phyloP scores from a whole-genome alignment of 2,888 invertebrate genomes.

The Amorpha juglandis region DNA sequence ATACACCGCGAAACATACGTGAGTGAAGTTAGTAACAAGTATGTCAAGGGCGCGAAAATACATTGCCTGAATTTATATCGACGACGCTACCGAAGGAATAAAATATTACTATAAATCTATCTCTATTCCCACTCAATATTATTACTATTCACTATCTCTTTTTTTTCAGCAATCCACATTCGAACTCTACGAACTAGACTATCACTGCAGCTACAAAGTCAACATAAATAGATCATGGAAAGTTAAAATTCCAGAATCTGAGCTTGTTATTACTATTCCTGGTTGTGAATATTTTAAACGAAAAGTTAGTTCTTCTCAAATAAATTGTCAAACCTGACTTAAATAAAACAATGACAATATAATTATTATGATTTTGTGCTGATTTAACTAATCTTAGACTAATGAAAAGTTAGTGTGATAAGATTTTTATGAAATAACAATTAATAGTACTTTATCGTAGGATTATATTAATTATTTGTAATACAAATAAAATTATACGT shows the following conservation, averaged over 20 bases:
- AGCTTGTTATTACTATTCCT: slow-evolving; percentile 79
- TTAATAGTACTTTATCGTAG: no score
- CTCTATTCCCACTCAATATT: no score
- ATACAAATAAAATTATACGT: not conserved
- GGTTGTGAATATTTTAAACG: slow-evolving; percentile 77
- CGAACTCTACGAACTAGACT: slow-evolving; percentile 84
- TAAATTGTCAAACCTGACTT: slow-evolving; percentile 51
- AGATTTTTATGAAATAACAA: not conserved
- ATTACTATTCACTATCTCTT: no score
- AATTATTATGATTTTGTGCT: not conserved
- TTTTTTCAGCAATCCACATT: slow-evolving; percentile 79
- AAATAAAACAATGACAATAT: not conserved
- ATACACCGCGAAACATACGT: slow-evolving; percentile 8
- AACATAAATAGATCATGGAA: slow-evolving; percentile 75
- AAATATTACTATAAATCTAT: slow-evolving; percentile 4
- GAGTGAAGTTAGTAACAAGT: slow-evolving; percentile 44
- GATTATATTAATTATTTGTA: not conserved
- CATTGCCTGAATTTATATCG: slow-evolving; percentile 30
- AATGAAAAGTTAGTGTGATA: not conserved
- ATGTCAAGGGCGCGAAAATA: slow-evolving; percentile 39
- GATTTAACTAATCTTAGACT: not conserved
- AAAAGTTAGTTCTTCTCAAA: slow-evolving; percentile 60
- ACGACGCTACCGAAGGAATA: not conserved
- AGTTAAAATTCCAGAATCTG: slow-evolving; percentile 70
- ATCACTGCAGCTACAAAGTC: slow-evolving; percentile 83